phyloP scores from a whole-genome alignment of 2,888 invertebrate genomes.

The Meloe dianella region DNA sequence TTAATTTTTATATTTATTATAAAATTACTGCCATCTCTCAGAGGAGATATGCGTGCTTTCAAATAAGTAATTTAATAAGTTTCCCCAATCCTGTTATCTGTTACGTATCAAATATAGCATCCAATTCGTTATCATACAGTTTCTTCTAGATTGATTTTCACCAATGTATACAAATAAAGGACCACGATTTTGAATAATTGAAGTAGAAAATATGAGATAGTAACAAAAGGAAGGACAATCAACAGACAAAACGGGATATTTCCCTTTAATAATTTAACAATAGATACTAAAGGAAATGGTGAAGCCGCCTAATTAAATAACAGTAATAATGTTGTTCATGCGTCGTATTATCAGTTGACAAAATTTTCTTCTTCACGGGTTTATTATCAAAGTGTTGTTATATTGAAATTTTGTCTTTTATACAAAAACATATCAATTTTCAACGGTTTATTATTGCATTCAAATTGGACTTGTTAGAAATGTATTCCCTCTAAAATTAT shows the following conservation, averaged over 20 bases:
- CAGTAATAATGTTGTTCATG: conserved; percentile 24
- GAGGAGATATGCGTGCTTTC: too few species aligned
- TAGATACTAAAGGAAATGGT: conserved; percentile 27
- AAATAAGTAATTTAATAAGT: too few species aligned
- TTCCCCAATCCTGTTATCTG: too few species aligned
- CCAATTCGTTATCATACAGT: too few species aligned
- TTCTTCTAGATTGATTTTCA: too few species aligned
- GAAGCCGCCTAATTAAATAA: conserved; percentile 29
- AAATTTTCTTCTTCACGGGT: conserved; percentile 29
- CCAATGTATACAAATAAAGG: neutral
- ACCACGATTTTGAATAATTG: conserved; percentile 27
- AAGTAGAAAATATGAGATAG: conserved; percentile 21
- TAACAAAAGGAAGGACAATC: conserved; percentile 19
- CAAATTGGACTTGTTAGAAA: conserved; percentile 2
- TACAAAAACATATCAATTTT: conserved; percentile 24
- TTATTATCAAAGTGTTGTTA: conserved; percentile 24
- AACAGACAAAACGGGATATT: conserved; percentile 18
- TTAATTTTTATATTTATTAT: too few species aligned
- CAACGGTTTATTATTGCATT: conserved; percentile 19
- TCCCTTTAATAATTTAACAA: conserved; percentile 30
- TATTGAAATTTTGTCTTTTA: conserved; percentile 26
- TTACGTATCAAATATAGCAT: too few species aligned
- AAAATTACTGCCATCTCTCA: too few species aligned
- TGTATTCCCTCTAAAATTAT: neutral
- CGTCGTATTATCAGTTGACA: conserved; percentile 30